Conservation (phyloP, 2,797 vertebrate species). For the Tokudaia muenninki region DNA sequence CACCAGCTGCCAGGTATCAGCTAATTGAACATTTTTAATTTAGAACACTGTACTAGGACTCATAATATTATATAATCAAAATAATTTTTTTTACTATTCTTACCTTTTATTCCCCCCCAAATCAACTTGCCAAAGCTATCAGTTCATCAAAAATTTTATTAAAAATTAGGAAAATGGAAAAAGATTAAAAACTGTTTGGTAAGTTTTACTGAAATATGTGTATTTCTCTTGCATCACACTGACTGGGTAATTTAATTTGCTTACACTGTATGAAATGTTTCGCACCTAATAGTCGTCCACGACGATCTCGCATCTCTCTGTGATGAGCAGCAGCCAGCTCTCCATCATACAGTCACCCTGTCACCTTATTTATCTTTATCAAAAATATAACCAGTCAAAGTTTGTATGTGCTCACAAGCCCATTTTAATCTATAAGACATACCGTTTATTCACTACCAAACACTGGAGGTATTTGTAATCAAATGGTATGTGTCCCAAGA, state of each 20-base stretch:
- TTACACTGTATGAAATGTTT: background rate
- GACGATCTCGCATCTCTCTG: background rate
- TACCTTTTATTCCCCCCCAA: background rate
- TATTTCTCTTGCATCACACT: background rate
- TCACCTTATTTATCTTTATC: background rate
- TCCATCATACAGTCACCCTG: background rate
- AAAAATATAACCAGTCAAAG: background rate
- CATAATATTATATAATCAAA: background rate
- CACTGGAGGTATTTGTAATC: background rate
- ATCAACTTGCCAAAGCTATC: background rate
- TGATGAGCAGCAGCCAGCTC: background rate
- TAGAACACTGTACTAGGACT: background rate
- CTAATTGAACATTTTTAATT: background rate
- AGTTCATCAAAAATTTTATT: slow-evolving; percentile 36
- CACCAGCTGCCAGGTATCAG: background rate
- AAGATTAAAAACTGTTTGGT: background rate
- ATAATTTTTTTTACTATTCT: background rate
- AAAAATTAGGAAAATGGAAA: background rate
- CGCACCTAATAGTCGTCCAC: background rate
- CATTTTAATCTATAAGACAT: background rate
- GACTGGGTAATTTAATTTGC: background rate
- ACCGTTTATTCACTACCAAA: background rate
- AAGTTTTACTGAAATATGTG: background rate
- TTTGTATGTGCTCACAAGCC: background rate
- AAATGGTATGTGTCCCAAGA: background rate